Evolutionary conservation across 2,113 vertebrate genomes (phyloP), one percentile per base, ranked within the genome.

Genomic region (Rostratula benghalensis): DNA sequence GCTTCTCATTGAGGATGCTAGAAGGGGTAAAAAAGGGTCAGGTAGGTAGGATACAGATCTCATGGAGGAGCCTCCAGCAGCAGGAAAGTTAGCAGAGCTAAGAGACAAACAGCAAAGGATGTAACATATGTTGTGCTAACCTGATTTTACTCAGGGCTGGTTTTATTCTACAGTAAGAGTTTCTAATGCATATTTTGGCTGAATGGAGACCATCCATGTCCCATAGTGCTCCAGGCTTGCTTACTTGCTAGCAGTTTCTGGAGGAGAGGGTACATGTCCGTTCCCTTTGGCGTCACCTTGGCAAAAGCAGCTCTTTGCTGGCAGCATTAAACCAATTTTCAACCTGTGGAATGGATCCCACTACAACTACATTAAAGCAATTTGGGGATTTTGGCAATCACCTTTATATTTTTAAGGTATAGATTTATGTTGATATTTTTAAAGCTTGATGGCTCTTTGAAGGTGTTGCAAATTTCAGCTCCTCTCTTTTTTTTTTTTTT

Each of bases 111-210:
- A 48, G 21, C 31, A 45, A 78, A 51, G 15, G 33, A 59, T 0
- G 1, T 37, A 27, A 11, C 14, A 3, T 51, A 45, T 4, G 5
- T 70, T 41, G 14, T 0, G 1, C 37, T 76, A 41, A 70, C 10
- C 51, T 48, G 51, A 53, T 17, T 70, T 90, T 5, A 2, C 63
- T 53, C 51, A 17, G 76, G 65, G 64, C n/a, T 86, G 30, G 7
- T 41, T 87, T 63, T 71, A 17, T 65, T 65, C 39, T 33, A 11
- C 22, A 60, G 18, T 35, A 43, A 63, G 60, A 11, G 4, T 64
- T 84, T 74, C 45, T 75, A 17, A 71, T 12, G 13, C 11, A n/a
- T 39, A 5, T 45, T 83, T 87, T 60, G 39, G 7, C 14, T 56
- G 24, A 70, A 18, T 43, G 63, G 33, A 31, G 59, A 25, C 28